Evolutionary conservation across 2,113 vertebrate genomes (phyloP), one percentile per base, ranked within the genome.

Genomic region (Gavialis gangeticus): DNA sequence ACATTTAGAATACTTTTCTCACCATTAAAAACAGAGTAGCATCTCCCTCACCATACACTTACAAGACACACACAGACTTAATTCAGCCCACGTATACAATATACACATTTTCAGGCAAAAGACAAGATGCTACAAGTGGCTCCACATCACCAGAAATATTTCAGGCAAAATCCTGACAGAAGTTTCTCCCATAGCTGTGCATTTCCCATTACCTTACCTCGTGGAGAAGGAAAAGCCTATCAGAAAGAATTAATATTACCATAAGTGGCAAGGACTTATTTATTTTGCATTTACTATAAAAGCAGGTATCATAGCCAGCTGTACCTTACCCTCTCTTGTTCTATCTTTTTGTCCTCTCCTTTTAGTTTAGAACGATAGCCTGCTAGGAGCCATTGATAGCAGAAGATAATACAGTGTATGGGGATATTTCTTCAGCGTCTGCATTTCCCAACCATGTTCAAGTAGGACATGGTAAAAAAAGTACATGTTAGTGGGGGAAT

Each of bases 401-500:
- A 66, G 28, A 87, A 89, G 78, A 81, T 62, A 94, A n/a, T 21
- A 71, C 2, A n/a, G 28, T 64, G 88, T 69, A 46, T 85, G 85
- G 37, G 6, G 27, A 57, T 2, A 18, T 3, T 79, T 88, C 12
- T 82, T 88, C 4, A 76, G 81, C 66, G 91, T 54, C 19, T 81
- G 25, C 54, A 57, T 18, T 46, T 89, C 2, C 5, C 83, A 19
- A 64, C 5, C 67, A 19, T 0, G 3, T 9, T 91, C 79, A 87
- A 81, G 8, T 10, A 59, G 55, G 14, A 3, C 54, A 84, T 13
- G 37, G 19, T 19, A 71, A n/a, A 71, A 34, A 13, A 9, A 18
- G 3, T 15, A 14, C 27, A 85, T n/a, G 83, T 3, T 2, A 0
- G 0, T 56, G 18, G 10, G 6, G n/a, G 2, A 54, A 19, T 24